A percentile compares a stretch with the other conserved stretches of the same genome.
phyloP scores from a whole-genome alignment of 2,888 invertebrate genomes.

The Netelia melanura region DNA sequence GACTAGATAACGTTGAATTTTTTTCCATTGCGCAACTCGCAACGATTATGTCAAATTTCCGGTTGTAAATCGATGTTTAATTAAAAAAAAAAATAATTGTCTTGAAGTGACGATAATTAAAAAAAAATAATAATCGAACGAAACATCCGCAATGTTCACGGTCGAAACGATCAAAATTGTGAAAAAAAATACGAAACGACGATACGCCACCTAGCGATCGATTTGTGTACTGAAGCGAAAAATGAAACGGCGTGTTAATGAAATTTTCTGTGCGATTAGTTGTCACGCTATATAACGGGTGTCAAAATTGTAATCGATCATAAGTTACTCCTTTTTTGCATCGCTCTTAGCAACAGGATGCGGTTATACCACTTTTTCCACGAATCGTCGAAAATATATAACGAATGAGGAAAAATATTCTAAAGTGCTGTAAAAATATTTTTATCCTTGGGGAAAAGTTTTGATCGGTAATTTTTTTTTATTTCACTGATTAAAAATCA shows the following conservation, averaged over 20 bases:
- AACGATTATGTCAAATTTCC: too few relatives aligned
- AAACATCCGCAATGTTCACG: too few relatives aligned
- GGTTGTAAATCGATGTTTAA: too few relatives aligned
- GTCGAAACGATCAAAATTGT: background rate
- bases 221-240: constrained; percentile 20
- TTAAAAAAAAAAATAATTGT: too few relatives aligned
- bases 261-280: constrained; percentile 11
- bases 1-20: background rate
- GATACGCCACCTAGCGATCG: constrained; percentile 7
- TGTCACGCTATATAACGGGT: constrained; percentile 5
- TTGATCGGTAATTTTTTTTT: too few relatives aligned
- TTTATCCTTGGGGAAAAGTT: too few relatives aligned
- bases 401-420: background rate
- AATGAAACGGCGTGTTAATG: constrained; percentile 6
- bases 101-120: too few relatives aligned
- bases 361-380: background rate
- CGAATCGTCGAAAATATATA: background rate
- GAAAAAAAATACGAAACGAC: background rate
- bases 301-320: background rate
- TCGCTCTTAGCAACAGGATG: constrained; percentile 2
- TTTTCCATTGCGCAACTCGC: too few relatives aligned
- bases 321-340: background rate
- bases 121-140: too few relatives aligned
- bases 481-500: too few relatives aligned
- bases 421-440: too few relatives aligned